Evolutionary conservation across 2,113 vertebrate genomes (phyloP).

Genomic region (Stigmatopora argus): DNA sequence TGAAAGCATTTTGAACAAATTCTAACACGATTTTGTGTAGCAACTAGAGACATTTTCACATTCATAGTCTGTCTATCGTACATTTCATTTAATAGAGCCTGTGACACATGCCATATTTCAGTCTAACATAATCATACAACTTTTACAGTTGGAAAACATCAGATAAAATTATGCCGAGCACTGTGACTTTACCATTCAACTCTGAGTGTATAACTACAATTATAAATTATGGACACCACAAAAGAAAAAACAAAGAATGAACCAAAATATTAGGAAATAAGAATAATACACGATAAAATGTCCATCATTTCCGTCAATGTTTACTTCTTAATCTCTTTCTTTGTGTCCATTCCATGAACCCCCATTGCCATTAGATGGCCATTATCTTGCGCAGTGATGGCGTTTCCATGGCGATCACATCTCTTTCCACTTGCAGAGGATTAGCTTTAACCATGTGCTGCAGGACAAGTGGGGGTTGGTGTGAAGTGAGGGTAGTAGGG

Average conservation of each 20-base stretch:
- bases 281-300: not conserved
- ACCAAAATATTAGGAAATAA: not conserved
- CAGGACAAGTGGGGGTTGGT: slow-evolving; percentile 22
- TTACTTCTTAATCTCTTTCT: not conserved
- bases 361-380: slow-evolving; percentile 41
- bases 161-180: not conserved
- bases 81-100: not conserved
- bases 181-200: not conserved
- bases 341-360: not conserved
- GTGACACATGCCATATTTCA: not conserved
- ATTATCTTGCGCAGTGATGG: slow-evolving; percentile 42
- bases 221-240: not conserved
- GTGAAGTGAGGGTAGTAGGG: slow-evolving; percentile 13
- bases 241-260: slow-evolving; percentile 5
- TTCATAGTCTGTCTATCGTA: not conserved
- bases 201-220: not conserved
- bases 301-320: not conserved
- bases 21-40: not conserved
- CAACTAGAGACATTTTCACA: not conserved
- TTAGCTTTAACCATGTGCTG: slow-evolving; percentile 19
- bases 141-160: slow-evolving; percentile 4
- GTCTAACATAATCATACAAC: not conserved
- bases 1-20: not conserved
- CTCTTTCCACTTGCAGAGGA: slow-evolving; percentile 13
- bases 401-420: slow-evolving; percentile 33